Conservation (phyloP, 2,888 invertebrate species). For the Apamea epomidion region DNA sequence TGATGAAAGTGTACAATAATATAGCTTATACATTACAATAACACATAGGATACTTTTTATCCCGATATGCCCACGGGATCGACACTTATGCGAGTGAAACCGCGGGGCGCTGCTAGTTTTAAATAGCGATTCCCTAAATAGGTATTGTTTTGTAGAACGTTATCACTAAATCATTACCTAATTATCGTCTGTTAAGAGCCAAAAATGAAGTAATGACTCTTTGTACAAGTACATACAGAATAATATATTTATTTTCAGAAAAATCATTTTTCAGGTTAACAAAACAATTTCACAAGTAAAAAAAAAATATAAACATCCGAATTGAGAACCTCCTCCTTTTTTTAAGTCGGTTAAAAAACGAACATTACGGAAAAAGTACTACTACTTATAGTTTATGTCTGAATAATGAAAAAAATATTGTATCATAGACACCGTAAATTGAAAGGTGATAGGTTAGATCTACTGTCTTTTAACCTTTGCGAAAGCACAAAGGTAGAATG, state of each 20-base stretch:
- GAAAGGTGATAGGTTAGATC: not conserved
- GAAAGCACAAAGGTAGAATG: slow-evolving; percentile 1
- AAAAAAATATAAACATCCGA: no score
- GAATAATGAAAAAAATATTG: not conserved
- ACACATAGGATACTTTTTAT: no score
- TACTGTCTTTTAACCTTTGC: not conserved
- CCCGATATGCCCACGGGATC: no score
- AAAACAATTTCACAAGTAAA: no score
- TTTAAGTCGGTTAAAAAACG: not conserved
- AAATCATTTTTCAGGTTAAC: no score
- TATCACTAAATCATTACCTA: not conserved
- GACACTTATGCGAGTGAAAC: no score
- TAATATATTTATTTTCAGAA: no score
- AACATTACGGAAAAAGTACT: not conserved
- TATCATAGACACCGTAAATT: not conserved
- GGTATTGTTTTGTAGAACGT: not conserved
- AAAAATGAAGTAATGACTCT: not conserved
- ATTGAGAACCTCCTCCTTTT: no score
- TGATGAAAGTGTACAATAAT: no score
- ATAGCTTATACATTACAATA: no score
- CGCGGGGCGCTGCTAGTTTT: not conserved
- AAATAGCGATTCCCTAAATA: not conserved
- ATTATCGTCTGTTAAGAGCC: not conserved
- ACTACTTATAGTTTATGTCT: not conserved
- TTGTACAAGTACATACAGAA: not conserved